A percentile compares a stretch with the other conserved stretches of the same genome.
These are phyloP conservation scores for Cryptocheilus praepositus DNA, from an alignment of 2,888 invertebrate genomes.

Conservation along the genomic window DNA sequence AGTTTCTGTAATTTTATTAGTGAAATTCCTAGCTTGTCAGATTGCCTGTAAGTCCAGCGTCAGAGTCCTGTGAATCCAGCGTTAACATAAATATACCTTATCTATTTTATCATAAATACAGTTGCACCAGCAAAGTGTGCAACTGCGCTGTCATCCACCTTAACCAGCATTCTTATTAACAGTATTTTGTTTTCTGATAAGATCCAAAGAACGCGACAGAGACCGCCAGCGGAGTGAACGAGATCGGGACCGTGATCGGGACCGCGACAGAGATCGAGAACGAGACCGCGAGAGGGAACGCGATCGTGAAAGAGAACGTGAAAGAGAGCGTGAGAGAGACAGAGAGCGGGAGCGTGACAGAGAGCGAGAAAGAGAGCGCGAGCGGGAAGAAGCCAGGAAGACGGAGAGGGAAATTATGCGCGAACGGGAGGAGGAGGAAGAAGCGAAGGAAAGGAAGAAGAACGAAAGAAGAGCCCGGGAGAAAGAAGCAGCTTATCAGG, in stretches of 20 bases:
- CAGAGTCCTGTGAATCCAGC: no score
- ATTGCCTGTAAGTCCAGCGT: no score
- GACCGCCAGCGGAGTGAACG: constrained; percentile 78
- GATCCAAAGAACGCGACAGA: constrained; percentile 75
- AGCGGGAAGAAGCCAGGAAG: constrained; percentile 77
- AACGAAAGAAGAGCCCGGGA: constrained; percentile 93
- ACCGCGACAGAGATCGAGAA: constrained; percentile 73
- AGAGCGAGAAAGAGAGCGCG: constrained; percentile 76
- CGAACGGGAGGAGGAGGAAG: constrained; percentile 93
- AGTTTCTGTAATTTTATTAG: no score
- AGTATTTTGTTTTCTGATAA: constrained; percentile 13
- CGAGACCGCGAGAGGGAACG: constrained; percentile 74
- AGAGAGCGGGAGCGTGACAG: constrained; percentile 78
- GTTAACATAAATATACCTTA: no score
- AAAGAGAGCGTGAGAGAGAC: constrained; percentile 80
- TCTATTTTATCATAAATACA: no score
- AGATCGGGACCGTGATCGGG: constrained; percentile 75
- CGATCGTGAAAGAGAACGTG: constrained; percentile 80
- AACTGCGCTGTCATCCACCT: no score
- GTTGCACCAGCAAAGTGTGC: no score
- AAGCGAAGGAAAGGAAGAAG: constrained; percentile 92
- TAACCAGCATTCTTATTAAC: neutral
- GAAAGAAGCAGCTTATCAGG: constrained; percentile 98
- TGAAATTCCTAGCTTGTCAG: no score
- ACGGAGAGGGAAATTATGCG: constrained; percentile 80